Evolutionary conservation across 2,888 invertebrate species (phyloP), one percentile per base, ranked within the genome.

Genomic region (Philopedon plagiatum): DNA sequence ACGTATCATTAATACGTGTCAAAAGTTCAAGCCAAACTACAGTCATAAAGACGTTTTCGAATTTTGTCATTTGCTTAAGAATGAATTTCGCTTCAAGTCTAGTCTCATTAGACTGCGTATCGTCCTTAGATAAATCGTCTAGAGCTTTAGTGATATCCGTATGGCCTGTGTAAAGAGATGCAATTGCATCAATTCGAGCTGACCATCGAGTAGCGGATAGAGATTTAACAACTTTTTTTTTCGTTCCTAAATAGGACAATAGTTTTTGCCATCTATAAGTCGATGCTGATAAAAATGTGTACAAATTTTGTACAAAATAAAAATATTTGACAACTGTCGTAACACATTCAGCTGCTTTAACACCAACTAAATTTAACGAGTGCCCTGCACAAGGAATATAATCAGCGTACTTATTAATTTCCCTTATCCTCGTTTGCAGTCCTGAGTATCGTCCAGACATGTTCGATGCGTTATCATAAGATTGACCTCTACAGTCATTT

Each of bases 331-430:
- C 23, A 1, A 56, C 56, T 32, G 46, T 29, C 23, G 19, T 32
- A 41, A 21, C 34, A 7, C 44, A 58, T 11, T 57, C 18, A n/a
- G 58, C 49, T n/a, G 58, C 26, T n/a, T 57, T 23, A 18, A 34
- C 37, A 26, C 44, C 66, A 9, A 58, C 23, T 13, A 66, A 66
- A 66, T 66, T 66, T 57, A 66, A 29, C 8, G 44, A 66, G 44
- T 57, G 44, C 15, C 37, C 54, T 37, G 39, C 54, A 37, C 39
- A 39, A 15, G 39, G 13, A 13, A 39, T 8, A 8, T 13, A 15
- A 15, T 4, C 2, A 15, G 39, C 39, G 15, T 15, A 44, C 19
- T 44, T 9, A 19, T 9, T 19, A 8, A 8, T 19, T 39, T 2
- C 15, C 8, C 13, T 39, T n/a, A 39, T 2, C 13, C 39, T 44